Evolutionary conservation across 2,888 invertebrate genomes (phyloP).

Genomic region (Anodontia alba): DNA sequence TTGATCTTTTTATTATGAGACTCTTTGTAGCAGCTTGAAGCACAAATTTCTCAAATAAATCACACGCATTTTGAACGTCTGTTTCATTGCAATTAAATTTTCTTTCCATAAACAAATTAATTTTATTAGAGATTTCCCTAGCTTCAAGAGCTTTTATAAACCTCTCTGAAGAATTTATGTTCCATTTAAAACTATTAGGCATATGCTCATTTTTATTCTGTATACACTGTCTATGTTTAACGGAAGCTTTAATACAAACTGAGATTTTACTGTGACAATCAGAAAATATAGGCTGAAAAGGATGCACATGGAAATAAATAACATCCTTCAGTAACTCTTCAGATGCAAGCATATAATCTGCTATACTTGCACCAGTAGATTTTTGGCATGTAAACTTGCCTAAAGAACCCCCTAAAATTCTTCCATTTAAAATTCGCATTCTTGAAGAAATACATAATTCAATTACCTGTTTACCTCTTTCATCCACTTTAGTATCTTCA

Average conservation of each 20-base stretch:
- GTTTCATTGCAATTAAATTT: neutral
- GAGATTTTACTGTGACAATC: conserved; percentile 14
- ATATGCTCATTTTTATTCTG: neutral
- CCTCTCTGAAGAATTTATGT: conserved; percentile 9
- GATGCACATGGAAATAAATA: conserved; percentile 17
- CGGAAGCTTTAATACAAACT: conserved; percentile 5
- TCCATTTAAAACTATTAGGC: conserved; percentile 16
- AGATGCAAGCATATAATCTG: conserved; percentile 14
- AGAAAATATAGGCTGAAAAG: neutral
- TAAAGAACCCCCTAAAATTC: conserved; percentile 2
- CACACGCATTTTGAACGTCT: conserved; percentile 4
- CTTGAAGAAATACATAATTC: conserved; percentile 12
- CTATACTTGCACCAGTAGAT: conserved; percentile 1
- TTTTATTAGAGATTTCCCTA: neutral
- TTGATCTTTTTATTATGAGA: neutral
- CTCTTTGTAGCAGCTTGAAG: neutral
- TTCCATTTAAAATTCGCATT: conserved; percentile 14
- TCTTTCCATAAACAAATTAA: neutral
- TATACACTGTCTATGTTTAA: neutral
- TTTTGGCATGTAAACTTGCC: conserved; percentile 17
- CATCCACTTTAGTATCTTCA: conserved; percentile 15
- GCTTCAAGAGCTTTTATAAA: conserved; percentile 4
- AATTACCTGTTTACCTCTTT: conserved; percentile 13
- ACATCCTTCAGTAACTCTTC: conserved; percentile 10
- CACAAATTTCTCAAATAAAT: conserved; percentile 1